A percentile compares a stretch with the other conserved stretches of the same genome.
phyloP scores from a whole-genome alignment of 2,888 invertebrate genomes.

The Andricus curvator region DNA sequence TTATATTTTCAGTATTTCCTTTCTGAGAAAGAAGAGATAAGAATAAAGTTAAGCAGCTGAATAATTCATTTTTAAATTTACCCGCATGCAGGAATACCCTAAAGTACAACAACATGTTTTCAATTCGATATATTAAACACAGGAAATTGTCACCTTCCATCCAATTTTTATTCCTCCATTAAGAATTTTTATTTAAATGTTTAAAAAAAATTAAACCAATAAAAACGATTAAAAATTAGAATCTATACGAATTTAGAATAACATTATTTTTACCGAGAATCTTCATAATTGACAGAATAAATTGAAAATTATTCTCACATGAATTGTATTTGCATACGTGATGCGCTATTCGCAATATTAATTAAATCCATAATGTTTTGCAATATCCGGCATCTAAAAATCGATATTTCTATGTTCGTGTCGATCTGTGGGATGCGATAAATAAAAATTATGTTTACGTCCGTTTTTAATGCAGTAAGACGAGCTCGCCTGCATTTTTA shows the following conservation, averaged over 20 bases:
- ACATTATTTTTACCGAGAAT: background rate
- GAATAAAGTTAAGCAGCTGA: background rate
- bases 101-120: background rate
- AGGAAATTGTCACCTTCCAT: background rate
- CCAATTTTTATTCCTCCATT: too few species aligned
- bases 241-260: background rate
- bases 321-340: background rate
- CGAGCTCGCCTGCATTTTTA: background rate
- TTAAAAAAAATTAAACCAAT: too few species aligned
- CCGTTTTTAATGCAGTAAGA: background rate
- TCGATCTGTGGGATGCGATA: background rate
- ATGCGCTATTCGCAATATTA: background rate
- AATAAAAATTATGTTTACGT: background rate
- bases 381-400: background rate
- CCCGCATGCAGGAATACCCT: background rate
- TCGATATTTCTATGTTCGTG: conserved; percentile 1
- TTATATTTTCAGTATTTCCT: background rate
- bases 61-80: background rate
- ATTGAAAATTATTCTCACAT: conserved; percentile 1
- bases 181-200: too few species aligned
- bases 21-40: background rate
- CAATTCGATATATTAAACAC: background rate
- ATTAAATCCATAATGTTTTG: background rate
- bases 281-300: background rate
- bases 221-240: too few species aligned